A percentile compares a stretch with the other conserved stretches of the same genome.
These are phyloP conservation scores for Moxostoma hubbsi DNA, from an alignment of 2,797 vertebrate species.

Conservation along the genomic window DNA sequence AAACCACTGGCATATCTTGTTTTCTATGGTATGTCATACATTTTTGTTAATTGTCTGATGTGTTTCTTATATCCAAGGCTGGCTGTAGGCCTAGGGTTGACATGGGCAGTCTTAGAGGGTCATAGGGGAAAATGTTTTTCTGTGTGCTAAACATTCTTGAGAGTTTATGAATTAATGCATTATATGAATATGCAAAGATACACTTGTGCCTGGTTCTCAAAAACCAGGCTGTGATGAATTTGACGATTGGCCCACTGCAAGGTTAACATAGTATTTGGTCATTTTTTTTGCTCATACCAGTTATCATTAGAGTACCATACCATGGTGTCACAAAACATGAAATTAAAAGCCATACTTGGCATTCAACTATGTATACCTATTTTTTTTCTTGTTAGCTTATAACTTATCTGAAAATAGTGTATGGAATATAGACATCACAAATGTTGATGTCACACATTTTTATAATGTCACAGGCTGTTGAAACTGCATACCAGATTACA, in stretches of 20 bases:
- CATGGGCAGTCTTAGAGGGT: conserved; percentile 47
- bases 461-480: conserved; percentile 25
- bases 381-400: conserved; percentile 39
- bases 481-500: conserved; percentile 39
- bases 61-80: conserved; percentile 65
- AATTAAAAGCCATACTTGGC: conserved; percentile 59
- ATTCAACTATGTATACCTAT: conserved; percentile 42
- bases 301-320: conserved; percentile 26
- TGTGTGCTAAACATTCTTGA: neutral
- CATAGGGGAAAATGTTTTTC: conserved; percentile 14
- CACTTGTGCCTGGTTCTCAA: neutral
- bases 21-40: conserved; percentile 34
- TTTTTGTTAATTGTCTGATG: conserved; percentile 54
- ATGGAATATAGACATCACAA: conserved; percentile 22
- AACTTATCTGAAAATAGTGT: conserved; percentile 19
- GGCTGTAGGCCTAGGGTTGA: no score
- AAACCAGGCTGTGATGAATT: conserved; percentile 31
- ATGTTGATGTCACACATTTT: conserved; percentile 8
- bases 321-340: conserved; percentile 36
- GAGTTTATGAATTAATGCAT: conserved; percentile 9
- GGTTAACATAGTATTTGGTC: conserved; percentile 6
- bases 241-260: conserved; percentile 2
- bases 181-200: conserved; percentile 44
- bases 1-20: conserved; percentile 66
- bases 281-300: conserved; percentile 19